Evolutionary conservation across 2,797 vertebrate genomes (phyloP).

Genomic region (Fundulus diaphanus): DNA sequence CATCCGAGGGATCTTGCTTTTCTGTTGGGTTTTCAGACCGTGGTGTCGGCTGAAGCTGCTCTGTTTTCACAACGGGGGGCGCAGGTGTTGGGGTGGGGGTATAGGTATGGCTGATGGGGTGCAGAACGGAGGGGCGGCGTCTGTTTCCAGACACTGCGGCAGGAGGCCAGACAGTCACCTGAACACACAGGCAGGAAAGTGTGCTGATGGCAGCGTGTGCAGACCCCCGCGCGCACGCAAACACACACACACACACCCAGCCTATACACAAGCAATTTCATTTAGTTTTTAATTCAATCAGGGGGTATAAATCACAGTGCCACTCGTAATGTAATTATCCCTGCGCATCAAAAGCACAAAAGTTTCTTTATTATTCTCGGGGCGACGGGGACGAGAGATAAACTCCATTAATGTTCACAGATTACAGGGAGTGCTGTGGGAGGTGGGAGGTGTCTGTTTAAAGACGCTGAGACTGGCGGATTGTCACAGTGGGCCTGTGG

Average conservation of each 20-base stretch:
- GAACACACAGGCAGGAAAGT: slow-evolving; percentile 57
- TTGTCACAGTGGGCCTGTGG: slow-evolving; percentile 36
- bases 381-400: slow-evolving; percentile 48
- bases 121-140: slow-evolving; percentile 65
- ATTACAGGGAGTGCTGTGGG: slow-evolving; percentile 54
- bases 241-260: not conserved
- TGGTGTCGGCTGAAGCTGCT: slow-evolving; percentile 55
- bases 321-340: slow-evolving; percentile 56
- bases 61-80: slow-evolving; percentile 49
- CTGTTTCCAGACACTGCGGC: slow-evolving; percentile 87
- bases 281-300: slow-evolving; percentile 66
- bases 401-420: slow-evolving; percentile 65
- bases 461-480: slow-evolving; percentile 22
- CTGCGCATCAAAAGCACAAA: slow-evolving; percentile 51
- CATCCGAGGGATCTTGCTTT: slow-evolving; percentile 53
- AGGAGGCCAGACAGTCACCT: slow-evolving; percentile 82
- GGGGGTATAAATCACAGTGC: slow-evolving; percentile 38
- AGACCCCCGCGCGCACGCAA: slow-evolving; percentile 8
- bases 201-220: slow-evolving; percentile 6
- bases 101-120: slow-evolving; percentile 67
- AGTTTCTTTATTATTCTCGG: slow-evolving; percentile 58
- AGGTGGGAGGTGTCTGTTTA: slow-evolving; percentile 19
- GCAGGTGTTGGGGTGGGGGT: slow-evolving; percentile 36
- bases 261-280: slow-evolving; percentile 38
- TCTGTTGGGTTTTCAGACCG: slow-evolving; percentile 49